A percentile compares a stretch with the other conserved stretches of the same genome.
Conservation (phyloP, 2,797 vertebrate species). For the Coregonus sp. region DNA sequence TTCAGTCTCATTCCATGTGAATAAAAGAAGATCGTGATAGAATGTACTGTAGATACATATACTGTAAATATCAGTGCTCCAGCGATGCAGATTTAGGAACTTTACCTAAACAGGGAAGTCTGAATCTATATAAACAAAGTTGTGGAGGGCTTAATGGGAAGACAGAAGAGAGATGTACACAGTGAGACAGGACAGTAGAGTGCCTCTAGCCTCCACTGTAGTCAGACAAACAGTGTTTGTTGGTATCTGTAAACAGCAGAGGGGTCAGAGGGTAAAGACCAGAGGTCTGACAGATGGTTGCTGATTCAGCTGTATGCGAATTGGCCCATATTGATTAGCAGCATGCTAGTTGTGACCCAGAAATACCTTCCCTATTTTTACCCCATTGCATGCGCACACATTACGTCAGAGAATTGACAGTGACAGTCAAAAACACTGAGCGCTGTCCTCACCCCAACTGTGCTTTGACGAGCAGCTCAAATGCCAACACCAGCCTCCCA, state of each 20-base stretch:
- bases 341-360: conserved; percentile 1
- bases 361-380: not conserved
- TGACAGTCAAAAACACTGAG: not conserved
- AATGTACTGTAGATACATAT: not conserved
- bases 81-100: not conserved
- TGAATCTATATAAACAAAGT: not conserved
- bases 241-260: not conserved
- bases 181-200: not conserved
- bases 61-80: not conserved
- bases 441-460: not conserved
- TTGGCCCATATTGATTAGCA: not conserved
- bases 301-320: not conserved
- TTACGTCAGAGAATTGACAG: not conserved
- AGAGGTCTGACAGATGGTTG: not conserved
- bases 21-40: no score
- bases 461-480: not conserved
- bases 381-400: not conserved
- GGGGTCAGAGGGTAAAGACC: not conserved
- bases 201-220: no score
- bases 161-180: no score
- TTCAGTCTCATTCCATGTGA: no score
- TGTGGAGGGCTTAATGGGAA: not conserved
- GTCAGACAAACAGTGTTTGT: not conserved
- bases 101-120: not conserved
- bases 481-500: not conserved